Evolutionary conservation across 2,113 vertebrate species (phyloP).

Genomic region (Canis aureus): DNA sequence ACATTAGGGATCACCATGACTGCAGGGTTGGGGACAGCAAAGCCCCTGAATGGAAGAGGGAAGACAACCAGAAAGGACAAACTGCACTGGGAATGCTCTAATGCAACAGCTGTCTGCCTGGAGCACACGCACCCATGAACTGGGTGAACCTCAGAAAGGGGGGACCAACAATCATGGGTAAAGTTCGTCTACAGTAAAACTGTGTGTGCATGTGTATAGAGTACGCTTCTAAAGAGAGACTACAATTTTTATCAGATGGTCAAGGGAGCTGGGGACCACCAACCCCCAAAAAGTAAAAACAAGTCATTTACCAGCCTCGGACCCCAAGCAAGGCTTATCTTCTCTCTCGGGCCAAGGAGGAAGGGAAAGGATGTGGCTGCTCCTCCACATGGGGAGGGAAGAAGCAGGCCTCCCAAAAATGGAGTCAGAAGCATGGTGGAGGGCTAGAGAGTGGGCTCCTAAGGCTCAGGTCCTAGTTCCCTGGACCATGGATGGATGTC

Average conservation of each 20-base stretch:
- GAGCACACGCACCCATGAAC: rapidly evolving
- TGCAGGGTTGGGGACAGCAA: background rate
- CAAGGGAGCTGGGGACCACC: background rate
- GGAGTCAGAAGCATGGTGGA: background rate
- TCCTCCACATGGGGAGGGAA: background rate
- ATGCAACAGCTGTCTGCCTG: background rate
- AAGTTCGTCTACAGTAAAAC: background rate
- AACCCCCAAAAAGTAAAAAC: background rate
- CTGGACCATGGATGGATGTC: background rate
- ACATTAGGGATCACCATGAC: rapidly evolving
- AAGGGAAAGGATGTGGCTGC: rapidly evolving
- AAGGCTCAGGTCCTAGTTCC: background rate
- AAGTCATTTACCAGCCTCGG: background rate
- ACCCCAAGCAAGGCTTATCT: background rate
- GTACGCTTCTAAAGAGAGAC: background rate
- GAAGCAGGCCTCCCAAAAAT: too few species aligned
- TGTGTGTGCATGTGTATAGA: rapidly evolving
- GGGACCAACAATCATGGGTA: background rate
- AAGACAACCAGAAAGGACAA: background rate
- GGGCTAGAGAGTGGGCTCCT: background rate
- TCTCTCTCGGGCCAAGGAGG: background rate
- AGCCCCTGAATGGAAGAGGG: rapidly evolving
- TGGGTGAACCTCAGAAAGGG: background rate
- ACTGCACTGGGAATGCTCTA: background rate
- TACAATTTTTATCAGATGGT: background rate